Evolutionary conservation across 1,140 invertebrate species (phyloP), one percentile per base, ranked within the genome.

Genomic region (Neodiprion virginianus): DNA sequence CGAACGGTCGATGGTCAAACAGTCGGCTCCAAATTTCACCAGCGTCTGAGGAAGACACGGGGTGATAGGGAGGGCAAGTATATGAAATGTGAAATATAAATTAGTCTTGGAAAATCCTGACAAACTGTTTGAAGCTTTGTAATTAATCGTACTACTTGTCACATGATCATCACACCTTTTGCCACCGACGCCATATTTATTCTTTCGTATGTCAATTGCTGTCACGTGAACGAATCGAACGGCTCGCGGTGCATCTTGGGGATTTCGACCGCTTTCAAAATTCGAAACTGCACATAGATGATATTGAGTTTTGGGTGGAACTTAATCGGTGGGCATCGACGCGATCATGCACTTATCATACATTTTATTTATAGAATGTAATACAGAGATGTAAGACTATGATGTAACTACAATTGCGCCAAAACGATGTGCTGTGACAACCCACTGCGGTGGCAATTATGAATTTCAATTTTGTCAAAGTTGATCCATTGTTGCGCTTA

Each of bases 1-100:
- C 84, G 86, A 96, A 95, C 23, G 94, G 94, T 74, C 93, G 91
- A 83, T 96, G 95, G 86, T 96, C 94, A 89, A 96, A 95, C 75
- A 96, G 88, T 85, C 95, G 90, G 78, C 91, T 91, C 92, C 95
- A 95, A 87, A 96, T 92, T 87, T 95, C 94, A 74, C 93, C 92
- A 80, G 93, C 91, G 90, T 95, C 95, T 97, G 75, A 40, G 28
- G 28, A 67, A 76, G 74, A 78, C 78, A 77, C 48, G 72, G 69
- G 67, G 72, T 76, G 69, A 48, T 70, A 53, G 72, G 61, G 70
- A 48, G 67, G 65, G 79, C 76, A 83, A 78, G 69, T 28, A 80
- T 74, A 73, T 48, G 14, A 73, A 77, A 53, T 7, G 65, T 67
- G 73, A 74, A 65, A 40, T 40, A 49, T 76, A 53, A 69, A 73